Evolutionary conservation across 1,140 invertebrate species (phyloP), one percentile per base, ranked within the genome.

Genomic region (Drosophila athabasca): DNA sequence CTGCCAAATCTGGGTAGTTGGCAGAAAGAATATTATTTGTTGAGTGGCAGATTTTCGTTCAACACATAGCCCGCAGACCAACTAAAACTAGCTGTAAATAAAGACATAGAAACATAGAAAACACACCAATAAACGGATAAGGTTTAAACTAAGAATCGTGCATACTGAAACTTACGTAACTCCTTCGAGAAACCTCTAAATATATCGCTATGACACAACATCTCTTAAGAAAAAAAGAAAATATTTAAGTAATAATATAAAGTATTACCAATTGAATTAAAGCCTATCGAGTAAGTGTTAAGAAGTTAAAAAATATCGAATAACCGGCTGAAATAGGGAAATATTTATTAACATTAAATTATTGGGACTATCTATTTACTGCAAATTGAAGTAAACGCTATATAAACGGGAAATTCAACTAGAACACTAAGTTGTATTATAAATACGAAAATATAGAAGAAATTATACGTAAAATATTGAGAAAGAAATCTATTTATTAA

Each of bases 361-460:
- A 55, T 19, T 62, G 59, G 54, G 22, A 9, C 52, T 22, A 45
- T 31, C 45, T 31, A 55, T 64, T 46, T 64, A 13, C 35, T 35
- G 22, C 9, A 61, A 61, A 19, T 41, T 19, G 9, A 48, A 61
- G 3, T 39, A 39, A 61, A 29, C 49, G 17, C 58, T 65, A 58
- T 62, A 65, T 35, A 61, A 67, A 72, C 76, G 11, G 46, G 62
- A 65, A 74, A 80, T 61, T 61, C 62, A 67, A 79, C 62, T 76
- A 67, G 54, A 72, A 58, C 61, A 65, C 60, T 82, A 82, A 82
- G 69, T 78, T 77, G 78, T 82, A 82, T 69, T 61, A 82, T 77
- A 82, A 76, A 77, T 62, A 74, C 69, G 62, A 77, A 81, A 82
- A 82, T 82, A 82, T 82, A 81, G 78, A 75, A 81, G 59, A 81